Conservation (phyloP, 2,888 invertebrate genomes). For the Acheta domesticus region DNA sequence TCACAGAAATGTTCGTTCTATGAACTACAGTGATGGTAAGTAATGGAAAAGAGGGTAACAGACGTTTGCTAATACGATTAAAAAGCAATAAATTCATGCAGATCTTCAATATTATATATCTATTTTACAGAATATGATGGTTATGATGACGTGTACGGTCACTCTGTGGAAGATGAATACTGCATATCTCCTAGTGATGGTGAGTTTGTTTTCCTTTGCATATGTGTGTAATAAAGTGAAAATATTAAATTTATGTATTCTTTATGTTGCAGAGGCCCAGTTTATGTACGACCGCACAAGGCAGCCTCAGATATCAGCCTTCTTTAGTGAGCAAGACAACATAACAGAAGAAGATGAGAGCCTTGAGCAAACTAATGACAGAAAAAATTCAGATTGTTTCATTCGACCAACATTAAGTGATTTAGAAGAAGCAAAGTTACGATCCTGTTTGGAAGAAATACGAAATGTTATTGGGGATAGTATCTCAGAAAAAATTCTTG, state of each 20-base stretch:
- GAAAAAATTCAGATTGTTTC: conserved; percentile 48
- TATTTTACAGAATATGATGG: conserved; percentile 73
- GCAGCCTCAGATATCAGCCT: conserved; percentile 61
- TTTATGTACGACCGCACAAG: conserved; percentile 79
- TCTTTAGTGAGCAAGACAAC: conserved; percentile 60
- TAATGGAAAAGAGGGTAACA: conserved; percentile 21
- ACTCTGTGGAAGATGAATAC: conserved; percentile 90
- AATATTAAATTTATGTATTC: not conserved
- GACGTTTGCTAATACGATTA: not conserved
- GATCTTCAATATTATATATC: not conserved
- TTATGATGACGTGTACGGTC: conserved; percentile 87
- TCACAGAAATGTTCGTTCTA: conserved; percentile 78
- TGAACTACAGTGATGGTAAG: conserved; percentile 77
- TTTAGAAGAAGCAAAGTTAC: conserved; percentile 67
- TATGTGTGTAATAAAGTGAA: not conserved
- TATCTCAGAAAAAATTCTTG: conserved; percentile 67
- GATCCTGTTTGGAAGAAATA: conserved; percentile 80
- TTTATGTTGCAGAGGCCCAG: conserved; percentile 55
- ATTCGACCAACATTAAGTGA: conserved; percentile 56
- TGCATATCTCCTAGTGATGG: conserved; percentile 85
- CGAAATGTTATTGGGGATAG: conserved; percentile 75
- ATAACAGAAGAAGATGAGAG: conserved; percentile 63
- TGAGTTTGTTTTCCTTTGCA: conserved; percentile 39
- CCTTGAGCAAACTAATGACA: conserved; percentile 27
- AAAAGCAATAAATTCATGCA: not conserved